Conservation (phyloP, 1,140 invertebrate genomes). For the Planococcus citri region DNA sequence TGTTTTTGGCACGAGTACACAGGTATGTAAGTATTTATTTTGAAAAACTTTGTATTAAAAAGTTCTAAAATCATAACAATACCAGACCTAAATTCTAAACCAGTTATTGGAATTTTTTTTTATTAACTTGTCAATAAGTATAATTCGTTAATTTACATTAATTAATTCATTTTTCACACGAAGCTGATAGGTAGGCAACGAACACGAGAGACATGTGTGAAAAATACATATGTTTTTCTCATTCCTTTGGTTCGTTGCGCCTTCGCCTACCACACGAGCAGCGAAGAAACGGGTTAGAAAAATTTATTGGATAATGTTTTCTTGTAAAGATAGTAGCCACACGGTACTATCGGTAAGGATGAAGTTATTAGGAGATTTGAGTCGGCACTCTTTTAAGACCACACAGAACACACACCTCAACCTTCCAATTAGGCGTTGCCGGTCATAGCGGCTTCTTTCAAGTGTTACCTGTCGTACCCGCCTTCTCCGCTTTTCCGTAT, state of each 20-base stretch:
- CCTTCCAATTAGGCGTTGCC: constrained; percentile 19
- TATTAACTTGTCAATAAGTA: background rate
- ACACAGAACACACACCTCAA: constrained; percentile 20
- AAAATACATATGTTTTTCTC: background rate
- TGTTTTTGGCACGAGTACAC: no score
- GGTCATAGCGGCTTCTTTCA: constrained; percentile 15
- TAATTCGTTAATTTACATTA: background rate
- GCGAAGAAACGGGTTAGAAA: constrained; percentile 12
- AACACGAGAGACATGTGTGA: background rate
- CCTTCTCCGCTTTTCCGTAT: constrained; percentile 9
- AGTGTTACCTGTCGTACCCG: constrained; percentile 18
- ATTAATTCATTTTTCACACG: background rate
- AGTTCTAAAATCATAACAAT: no score
- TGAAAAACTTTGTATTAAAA: no score
- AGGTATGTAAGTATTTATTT: no score
- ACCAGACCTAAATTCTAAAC: no score
- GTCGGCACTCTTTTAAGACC: constrained; percentile 18
- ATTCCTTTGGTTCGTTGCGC: background rate
- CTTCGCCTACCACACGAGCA: background rate
- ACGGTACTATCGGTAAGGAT: constrained; percentile 13
- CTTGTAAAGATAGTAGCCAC: constrained; percentile 19
- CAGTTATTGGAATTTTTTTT: no score
- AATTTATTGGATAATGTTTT: constrained; percentile 21
- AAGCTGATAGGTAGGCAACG: background rate
- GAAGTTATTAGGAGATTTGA: constrained; percentile 20